Percentiles rank a stretch among this genome's conserved stretches.
Conservation (phyloP, 2,888 invertebrate genomes). For the Tetranychus piercei region DNA sequence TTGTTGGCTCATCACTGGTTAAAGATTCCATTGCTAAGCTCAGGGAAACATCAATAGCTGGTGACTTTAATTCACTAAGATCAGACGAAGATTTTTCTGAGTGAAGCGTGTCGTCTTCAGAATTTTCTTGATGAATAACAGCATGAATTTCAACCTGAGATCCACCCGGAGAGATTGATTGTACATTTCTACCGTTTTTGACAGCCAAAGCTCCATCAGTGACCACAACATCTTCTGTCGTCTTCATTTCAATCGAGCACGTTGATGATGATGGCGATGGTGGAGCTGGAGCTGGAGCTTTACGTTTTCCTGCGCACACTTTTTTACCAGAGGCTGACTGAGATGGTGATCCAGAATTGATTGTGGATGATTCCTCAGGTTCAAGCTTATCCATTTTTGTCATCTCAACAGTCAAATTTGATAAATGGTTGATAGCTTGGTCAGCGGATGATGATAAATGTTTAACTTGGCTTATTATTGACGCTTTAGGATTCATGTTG, state of each 20-base stretch:
- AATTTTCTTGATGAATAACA: slow-evolving; percentile 5
- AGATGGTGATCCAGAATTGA: neutral
- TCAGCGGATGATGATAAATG: neutral
- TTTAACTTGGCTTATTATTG: neutral
- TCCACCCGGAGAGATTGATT: neutral
- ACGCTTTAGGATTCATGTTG: neutral
- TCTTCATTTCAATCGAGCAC: neutral
- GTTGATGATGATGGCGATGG: neutral
- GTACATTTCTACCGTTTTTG: neutral
- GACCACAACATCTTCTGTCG: neutral
- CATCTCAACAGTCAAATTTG: neutral
- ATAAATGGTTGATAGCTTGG: neutral
- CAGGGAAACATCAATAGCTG: neutral
- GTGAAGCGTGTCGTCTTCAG: neutral
- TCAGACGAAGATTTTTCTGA: neutral
- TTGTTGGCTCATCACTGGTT: neutral
- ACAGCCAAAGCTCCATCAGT: neutral
- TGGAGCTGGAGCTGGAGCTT: slow-evolving; percentile 3
- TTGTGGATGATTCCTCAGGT: neutral
- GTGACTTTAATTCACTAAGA: neutral
- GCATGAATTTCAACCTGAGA: slow-evolving; percentile 7
- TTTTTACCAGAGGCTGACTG: neutral
- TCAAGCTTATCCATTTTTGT: neutral
- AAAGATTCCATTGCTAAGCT: neutral
- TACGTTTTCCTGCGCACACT: neutral